Evolutionary conservation across 2,797 vertebrate species (phyloP).

Genomic region (Microctenopoma stevenorrisi): DNA sequence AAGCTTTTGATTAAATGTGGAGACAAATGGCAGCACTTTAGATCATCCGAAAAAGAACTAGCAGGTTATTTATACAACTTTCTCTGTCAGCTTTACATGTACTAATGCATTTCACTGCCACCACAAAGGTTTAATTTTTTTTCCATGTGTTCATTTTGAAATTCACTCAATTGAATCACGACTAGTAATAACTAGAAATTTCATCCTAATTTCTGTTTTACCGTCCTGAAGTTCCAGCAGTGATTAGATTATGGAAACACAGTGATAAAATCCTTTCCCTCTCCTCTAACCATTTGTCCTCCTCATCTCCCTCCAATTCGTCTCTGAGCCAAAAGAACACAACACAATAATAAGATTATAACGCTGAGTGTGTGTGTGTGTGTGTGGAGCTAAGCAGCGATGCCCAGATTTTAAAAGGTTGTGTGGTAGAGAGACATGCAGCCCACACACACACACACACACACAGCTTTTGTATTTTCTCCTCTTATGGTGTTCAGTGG

Average conservation of each 20-base stretch:
- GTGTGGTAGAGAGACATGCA: conserved; percentile 44
- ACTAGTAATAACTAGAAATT: conserved; percentile 18
- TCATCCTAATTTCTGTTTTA: conserved; percentile 13
- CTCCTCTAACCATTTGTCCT: conserved; percentile 13
- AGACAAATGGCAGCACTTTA: neutral
- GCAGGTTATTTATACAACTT: neutral
- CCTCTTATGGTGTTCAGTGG: conserved; percentile 31
- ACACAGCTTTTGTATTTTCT: conserved; percentile 37
- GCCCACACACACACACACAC: conserved; percentile 14
- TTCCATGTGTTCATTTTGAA: neutral
- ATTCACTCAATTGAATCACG: conserved; percentile 3
- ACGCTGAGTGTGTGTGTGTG: conserved; percentile 57
- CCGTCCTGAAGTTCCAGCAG: conserved; percentile 25
- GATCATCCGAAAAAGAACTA: neutral
- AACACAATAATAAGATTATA: conserved; percentile 79
- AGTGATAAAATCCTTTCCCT: conserved; percentile 32
- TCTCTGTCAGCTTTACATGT: neutral
- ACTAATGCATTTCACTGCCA: neutral
- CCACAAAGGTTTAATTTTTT: neutral
- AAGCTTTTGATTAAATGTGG: neutral
- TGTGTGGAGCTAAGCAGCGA: conserved; percentile 45
- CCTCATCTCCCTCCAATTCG: conserved; percentile 8
- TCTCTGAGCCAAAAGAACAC: conserved; percentile 57
- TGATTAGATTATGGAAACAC: conserved; percentile 46
- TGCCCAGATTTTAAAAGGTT: conserved; percentile 58